These are phyloP conservation scores for Dicerorhinus sumatrensis DNA, from an alignment of 2,113 vertebrate species.

Conservation along the genomic window DNA sequence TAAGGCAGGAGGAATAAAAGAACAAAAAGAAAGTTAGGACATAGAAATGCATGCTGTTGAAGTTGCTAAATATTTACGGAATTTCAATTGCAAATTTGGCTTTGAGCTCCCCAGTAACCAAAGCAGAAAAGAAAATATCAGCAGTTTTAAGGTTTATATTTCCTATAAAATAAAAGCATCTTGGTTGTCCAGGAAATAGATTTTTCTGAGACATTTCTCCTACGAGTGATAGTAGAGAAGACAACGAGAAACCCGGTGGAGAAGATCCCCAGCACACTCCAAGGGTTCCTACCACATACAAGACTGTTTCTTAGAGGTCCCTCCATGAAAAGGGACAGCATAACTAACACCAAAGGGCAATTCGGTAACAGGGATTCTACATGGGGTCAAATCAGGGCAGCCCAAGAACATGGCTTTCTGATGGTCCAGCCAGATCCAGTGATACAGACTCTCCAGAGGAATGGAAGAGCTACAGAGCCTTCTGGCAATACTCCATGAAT, in stretches of 20 bases:
- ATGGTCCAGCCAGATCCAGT: not conserved
- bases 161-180: slow-evolving; percentile 30
- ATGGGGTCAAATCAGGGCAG: not conserved
- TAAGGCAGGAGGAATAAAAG: not conserved
- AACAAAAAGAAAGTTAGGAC: not conserved
- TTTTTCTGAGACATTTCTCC: slow-evolving; percentile 15
- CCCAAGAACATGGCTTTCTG: not conserved
- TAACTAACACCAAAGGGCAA: not conserved
- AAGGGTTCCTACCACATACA: not conserved
- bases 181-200: not conserved
- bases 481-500: not conserved
- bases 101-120: not conserved
- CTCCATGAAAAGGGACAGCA: not conserved
- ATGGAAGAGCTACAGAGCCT: not conserved
- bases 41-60: not conserved
- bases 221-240: not conserved
- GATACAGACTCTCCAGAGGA: not conserved
- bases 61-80: not conserved
- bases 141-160: not conserved
- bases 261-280: not conserved
- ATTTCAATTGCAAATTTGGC: not conserved
- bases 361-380: not conserved
- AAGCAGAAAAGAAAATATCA: not conserved
- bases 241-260: not conserved
- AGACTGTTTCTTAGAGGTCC: not conserved